Percentiles rank a stretch among this genome's conserved stretches.
Conservation (phyloP, 1,140 invertebrate species). For the Pseudoatta argentina region DNA sequence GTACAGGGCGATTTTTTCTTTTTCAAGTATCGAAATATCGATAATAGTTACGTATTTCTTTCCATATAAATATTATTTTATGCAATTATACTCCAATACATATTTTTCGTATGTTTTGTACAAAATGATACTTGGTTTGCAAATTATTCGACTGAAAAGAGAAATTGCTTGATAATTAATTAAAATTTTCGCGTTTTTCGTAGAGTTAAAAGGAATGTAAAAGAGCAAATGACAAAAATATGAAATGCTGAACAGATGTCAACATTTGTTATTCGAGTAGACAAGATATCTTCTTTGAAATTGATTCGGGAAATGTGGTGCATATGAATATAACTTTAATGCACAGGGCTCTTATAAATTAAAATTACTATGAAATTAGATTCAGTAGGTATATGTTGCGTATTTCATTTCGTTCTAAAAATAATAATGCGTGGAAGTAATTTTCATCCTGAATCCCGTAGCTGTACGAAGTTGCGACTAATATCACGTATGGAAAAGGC, state of each 20-base stretch:
- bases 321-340: neutral
- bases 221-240: neutral
- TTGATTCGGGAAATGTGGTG: neutral
- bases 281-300: neutral
- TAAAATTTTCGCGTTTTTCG: neutral
- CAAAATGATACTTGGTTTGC: neutral
- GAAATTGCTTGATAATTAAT: neutral
- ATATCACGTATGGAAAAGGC: neutral
- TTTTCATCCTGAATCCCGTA: neutral
- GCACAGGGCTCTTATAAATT: neutral
- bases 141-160: neutral
- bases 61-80: neutral
- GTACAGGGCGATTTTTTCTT: neutral
- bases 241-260: neutral
- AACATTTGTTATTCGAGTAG: neutral
- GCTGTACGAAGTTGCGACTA: neutral
- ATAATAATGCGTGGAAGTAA: neutral
- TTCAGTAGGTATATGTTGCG: neutral
- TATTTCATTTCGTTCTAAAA: neutral
- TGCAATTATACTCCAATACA: no score
- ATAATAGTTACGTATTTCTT: neutral
- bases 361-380: slow-evolving; percentile 29
- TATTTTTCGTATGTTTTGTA: neutral
- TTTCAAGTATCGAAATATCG: neutral
- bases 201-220: neutral